phyloP scores from a whole-genome alignment of 2,888 invertebrate genomes.

The Zhengitettix transpicula region DNA sequence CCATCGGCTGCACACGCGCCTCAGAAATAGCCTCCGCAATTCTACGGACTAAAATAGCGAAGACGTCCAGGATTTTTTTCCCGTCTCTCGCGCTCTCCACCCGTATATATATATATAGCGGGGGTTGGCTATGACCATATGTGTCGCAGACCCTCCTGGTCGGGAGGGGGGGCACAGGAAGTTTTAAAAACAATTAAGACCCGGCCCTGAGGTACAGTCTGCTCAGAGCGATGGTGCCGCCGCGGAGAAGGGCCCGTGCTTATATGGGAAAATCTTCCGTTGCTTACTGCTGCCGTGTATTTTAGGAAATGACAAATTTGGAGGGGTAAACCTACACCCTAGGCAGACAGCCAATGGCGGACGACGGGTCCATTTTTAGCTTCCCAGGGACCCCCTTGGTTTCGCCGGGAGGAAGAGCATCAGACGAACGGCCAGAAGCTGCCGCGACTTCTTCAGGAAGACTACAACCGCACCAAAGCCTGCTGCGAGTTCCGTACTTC shows the following conservation, averaged over 20 bases:
- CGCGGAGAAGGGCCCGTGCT: background rate
- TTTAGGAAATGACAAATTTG: constrained; percentile 75
- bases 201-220: background rate
- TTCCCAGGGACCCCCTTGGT: background rate
- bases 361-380: constrained; percentile 14
- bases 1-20: too few species aligned
- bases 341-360: constrained; percentile 2
- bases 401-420: background rate
- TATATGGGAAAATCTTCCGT: background rate
- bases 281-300: constrained; percentile 29
- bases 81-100: background rate
- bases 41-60: too few species aligned
- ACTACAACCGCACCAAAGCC: constrained; percentile 21
- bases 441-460: background rate
- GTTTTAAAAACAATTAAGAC: background rate
- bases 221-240: background rate
- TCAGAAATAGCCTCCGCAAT: too few species aligned
- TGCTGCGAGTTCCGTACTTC: constrained; percentile 79
- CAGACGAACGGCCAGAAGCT: background rate
- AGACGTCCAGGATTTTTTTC: too few species aligned
- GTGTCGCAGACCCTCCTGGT: background rate
- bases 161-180: background rate
- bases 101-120: background rate
- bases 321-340: constrained; percentile 19
- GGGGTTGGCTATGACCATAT: background rate